These are phyloP conservation scores for Horisme vitalbata DNA, from an alignment of 2,888 invertebrate genomes.

Conservation along the genomic window DNA sequence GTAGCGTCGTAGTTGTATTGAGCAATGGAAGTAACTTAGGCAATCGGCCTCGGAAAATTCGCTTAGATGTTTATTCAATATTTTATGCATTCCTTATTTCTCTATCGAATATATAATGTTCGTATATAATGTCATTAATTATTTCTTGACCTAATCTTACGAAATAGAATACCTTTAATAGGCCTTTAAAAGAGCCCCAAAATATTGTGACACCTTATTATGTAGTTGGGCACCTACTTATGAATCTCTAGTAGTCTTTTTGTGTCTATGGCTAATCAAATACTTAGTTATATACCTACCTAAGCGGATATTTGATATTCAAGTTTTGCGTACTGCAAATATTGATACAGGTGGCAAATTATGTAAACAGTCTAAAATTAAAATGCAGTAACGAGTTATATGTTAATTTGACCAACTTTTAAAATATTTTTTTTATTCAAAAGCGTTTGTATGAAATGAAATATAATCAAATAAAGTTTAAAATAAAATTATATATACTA, in stretches of 20 bases:
- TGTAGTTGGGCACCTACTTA: too few species aligned
- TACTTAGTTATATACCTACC: not conserved
- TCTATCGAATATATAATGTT: not conserved
- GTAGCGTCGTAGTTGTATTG: conserved; percentile 41
- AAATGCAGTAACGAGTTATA: not conserved
- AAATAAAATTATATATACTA: too few species aligned
- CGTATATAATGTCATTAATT: too few species aligned
- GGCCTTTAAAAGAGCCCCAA: too few species aligned
- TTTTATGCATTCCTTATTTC: not conserved
- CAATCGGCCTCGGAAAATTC: conserved; percentile 52
- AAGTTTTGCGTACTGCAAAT: not conserved
- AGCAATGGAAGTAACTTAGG: conserved; percentile 43
- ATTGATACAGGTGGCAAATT: conserved; percentile 4
- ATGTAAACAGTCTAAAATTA: not conserved
- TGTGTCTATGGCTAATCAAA: not conserved
- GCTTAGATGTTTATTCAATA: conserved; percentile 26
- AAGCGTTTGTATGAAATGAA: too few species aligned
- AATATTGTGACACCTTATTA: too few species aligned
- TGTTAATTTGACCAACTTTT: too few species aligned
- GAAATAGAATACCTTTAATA: too few species aligned
- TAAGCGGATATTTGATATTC: not conserved
- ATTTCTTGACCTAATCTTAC: too few species aligned
- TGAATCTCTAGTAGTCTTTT: too few species aligned
- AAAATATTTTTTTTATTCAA: too few species aligned
- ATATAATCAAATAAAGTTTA: too few species aligned